Conservation (phyloP, 2,888 invertebrate genomes). For the Xanthorhoe spadicearia region DNA sequence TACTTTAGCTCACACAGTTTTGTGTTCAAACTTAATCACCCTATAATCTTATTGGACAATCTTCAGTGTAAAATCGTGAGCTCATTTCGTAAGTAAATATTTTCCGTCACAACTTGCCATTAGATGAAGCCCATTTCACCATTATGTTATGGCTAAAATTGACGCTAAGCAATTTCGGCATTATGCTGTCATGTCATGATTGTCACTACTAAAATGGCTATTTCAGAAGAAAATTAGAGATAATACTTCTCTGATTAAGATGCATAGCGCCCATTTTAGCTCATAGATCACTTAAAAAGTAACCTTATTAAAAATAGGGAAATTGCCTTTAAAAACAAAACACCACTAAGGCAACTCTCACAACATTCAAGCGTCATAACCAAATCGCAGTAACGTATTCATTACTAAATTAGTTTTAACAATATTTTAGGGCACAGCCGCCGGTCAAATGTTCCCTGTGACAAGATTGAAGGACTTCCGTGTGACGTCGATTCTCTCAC, state of each 20-base stretch:
- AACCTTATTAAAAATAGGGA: neutral
- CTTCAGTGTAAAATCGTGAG: too few relatives aligned
- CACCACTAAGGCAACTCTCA: neutral
- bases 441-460: constrained; percentile 80
- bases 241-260: too few relatives aligned
- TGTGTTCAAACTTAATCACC: neutral
- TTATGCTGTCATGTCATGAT: too few relatives aligned
- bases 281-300: neutral
- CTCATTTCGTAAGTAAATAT: too few relatives aligned
- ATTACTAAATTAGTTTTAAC: constrained; percentile 53
- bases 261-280: neutral
- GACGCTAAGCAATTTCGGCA: too few relatives aligned
- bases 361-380: neutral
- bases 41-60: neutral
- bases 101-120: too few relatives aligned
- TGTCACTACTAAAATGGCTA: too few relatives aligned
- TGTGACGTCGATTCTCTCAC: constrained; percentile 58
- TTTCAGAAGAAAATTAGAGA: too few relatives aligned
- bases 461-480: constrained; percentile 64
- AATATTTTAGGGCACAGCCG: constrained; percentile 76
- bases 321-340: neutral
- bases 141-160: too few relatives aligned
- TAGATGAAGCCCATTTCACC: too few relatives aligned
- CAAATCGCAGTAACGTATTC: neutral
- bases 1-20: neutral